These are phyloP conservation scores for Allophyes oxyacanthae DNA, from an alignment of 2,888 invertebrate species.

Conservation along the genomic window DNA sequence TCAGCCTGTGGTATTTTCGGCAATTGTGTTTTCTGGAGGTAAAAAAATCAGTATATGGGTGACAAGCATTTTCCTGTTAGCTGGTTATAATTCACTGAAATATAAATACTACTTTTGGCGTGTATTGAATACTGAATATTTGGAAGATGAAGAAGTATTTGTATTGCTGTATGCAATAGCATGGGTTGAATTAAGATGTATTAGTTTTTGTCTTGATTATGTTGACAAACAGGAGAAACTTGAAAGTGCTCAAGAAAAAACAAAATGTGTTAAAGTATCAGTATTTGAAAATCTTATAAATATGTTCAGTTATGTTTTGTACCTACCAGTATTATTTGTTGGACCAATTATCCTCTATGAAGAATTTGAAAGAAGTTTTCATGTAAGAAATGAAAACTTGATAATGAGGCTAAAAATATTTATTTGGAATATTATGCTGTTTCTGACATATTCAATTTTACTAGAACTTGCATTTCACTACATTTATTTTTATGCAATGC, in stretches of 20 bases:
- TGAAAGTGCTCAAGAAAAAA: conserved; percentile 39
- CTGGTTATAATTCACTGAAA: conserved; percentile 86
- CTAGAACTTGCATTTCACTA: conserved; percentile 93
- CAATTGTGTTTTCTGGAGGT: conserved; percentile 79
- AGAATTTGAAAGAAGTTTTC: conserved; percentile 90
- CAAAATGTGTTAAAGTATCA: conserved; percentile 19
- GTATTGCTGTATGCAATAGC: conserved; percentile 89
- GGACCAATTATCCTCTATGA: conserved; percentile 95
- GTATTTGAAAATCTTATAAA: conserved; percentile 72
- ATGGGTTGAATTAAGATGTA: conserved; percentile 93
- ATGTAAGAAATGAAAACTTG: conserved; percentile 61
- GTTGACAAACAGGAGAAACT: conserved; percentile 69
- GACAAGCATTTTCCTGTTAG: conserved; percentile 83
- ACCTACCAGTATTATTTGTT: conserved; percentile 94
- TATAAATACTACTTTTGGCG: conserved; percentile 82
- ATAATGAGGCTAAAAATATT: conserved; percentile 77
- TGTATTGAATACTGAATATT: conserved; percentile 77
- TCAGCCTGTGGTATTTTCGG: conserved; percentile 88
- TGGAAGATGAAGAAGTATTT: conserved; percentile 87
- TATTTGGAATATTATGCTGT: conserved; percentile 86
- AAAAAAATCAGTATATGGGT: conserved; percentile 88
- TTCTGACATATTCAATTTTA: conserved; percentile 91
- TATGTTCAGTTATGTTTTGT: conserved; percentile 93
- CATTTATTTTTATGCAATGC: conserved; percentile 94
- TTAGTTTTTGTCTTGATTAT: conserved; percentile 92